Percentiles rank a stretch among this genome's conserved stretches.
Evolutionary conservation across 2,797 vertebrate genomes (phyloP).

Genomic region (Sebastes taczanowskii): DNA sequence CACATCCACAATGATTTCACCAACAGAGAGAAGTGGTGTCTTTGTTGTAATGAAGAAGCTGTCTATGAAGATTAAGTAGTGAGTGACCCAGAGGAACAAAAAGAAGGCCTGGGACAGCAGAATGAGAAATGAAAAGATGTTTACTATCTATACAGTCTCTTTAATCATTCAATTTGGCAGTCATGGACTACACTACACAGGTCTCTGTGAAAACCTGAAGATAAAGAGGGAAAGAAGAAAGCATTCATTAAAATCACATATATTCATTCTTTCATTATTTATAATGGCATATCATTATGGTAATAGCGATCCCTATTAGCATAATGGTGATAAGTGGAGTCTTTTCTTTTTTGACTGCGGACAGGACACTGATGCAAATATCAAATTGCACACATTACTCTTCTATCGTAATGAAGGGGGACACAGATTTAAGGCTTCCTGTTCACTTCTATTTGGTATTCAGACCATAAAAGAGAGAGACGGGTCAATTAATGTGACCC

Average conservation of each 20-base stretch:
- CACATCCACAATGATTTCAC: background rate
- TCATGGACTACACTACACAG: conserved; percentile 9
- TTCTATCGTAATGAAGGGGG: conserved; percentile 25
- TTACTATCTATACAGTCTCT: conserved; percentile 30
- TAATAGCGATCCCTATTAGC: conserved; percentile 51
- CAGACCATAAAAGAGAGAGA: conserved; percentile 3
- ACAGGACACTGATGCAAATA: conserved; percentile 45
- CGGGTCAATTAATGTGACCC: conserved; percentile 12
- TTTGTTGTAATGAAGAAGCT: conserved; percentile 44
- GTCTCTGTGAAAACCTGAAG: conserved; percentile 24
- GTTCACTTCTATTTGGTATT: conserved; percentile 8
- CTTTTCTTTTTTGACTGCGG: conserved; percentile 40
- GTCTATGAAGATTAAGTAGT: conserved; percentile 41
- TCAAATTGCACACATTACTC: conserved; percentile 39
- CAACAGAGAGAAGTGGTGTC: background rate
- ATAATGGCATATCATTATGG: conserved; percentile 64
- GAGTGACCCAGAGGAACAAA: conserved; percentile 20
- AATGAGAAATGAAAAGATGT: conserved; percentile 51
- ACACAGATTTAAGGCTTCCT: conserved; percentile 11
- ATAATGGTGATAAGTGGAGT: conserved; percentile 67
- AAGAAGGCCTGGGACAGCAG: background rate
- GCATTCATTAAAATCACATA: conserved; percentile 57
- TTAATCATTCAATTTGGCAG: conserved; percentile 49
- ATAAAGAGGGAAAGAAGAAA: background rate
- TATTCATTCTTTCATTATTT: conserved; percentile 65